Base-by-base conservation (phyloP, 2,797 vertebrate species). In the Pogoniulus pusillus region DNA sequence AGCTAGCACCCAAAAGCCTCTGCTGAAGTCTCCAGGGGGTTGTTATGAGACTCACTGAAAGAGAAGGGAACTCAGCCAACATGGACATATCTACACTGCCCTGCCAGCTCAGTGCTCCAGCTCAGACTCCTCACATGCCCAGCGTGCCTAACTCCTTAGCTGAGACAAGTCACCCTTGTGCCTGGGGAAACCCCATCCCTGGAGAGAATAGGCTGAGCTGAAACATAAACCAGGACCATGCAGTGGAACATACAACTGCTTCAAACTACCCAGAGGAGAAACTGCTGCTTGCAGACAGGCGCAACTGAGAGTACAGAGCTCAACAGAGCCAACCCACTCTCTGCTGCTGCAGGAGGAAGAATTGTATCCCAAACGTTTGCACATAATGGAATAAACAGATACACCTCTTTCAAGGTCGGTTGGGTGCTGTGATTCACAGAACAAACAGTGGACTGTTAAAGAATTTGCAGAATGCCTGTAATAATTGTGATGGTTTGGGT, bases 81-180 rank as follows among this genome's bases (percentile, higher is more conserved):
- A 5, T 10, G 45, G 78, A 14, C 26, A 13, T 75, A 65, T 26
- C 55, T 69, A 54, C 29, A 16, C 35, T 53, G 51, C 35, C 55
- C 66, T 72, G 66, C 27, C 76, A 76, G 26, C 53, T 64, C 4
- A 0, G 22, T 70, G 37, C 60, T 76, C 41, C 79, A 45, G 57
- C 64, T 80, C 49, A 63, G 45, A 60, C 22, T 22, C 30, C 59
- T 20, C 58, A 68, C 19, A 0, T 1, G 39, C 41, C 70, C 71
- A 54, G n/a, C 12, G 65, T 45, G 49, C 34, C 39, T 14, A 65
- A 39, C 14, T 54, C 41, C 4, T 1, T 24, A 32, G 16, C 62
- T 2, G 2, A 96, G 82, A 95, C 64, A 93, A 94, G 84, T 41
- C 93, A 87, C 66, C 47, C 75, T 91, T 90, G 77, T 82, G 63